Conservation (phyloP, 2,888 invertebrate genomes). For the Athripsodes cinereus region DNA sequence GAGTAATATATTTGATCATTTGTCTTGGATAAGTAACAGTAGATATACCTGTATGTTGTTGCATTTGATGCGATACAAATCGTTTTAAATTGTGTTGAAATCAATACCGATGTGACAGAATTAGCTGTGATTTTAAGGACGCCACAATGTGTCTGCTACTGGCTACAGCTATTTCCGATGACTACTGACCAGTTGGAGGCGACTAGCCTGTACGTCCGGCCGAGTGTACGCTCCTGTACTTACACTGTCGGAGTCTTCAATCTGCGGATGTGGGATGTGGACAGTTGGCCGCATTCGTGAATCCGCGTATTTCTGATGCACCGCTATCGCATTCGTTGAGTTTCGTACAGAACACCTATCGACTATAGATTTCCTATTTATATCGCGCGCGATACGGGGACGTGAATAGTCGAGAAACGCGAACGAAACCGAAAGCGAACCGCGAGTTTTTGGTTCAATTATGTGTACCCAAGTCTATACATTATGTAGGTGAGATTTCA, state of each 20-base stretch:
- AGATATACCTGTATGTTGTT: no score
- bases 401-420: not conserved
- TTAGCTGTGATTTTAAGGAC: slow-evolving; percentile 15
- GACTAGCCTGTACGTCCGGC: slow-evolving; percentile 3
- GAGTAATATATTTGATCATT: no score
- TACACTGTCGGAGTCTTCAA: no score
- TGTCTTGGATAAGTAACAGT: no score
- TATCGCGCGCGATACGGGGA: not conserved
- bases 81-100: slow-evolving; percentile 6
- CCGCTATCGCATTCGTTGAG: not conserved
- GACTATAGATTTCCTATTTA: slow-evolving; percentile 4
- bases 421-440: not conserved
- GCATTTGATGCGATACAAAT: no score
- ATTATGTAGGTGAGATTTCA: not conserved
- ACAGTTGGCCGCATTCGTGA: not conserved
- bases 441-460: not conserved
- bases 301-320: not conserved
- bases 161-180: slow-evolving; percentile 10
- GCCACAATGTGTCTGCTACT: not conserved
- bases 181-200: slow-evolving; percentile 15
- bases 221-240: not conserved
- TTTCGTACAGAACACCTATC: no score
- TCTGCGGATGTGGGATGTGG: no score
- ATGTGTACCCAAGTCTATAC: not conserved
- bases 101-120: slow-evolving; percentile 19